phyloP scores from a whole-genome alignment of 2,888 invertebrate species.

The Chrysomela aeneicollis region DNA sequence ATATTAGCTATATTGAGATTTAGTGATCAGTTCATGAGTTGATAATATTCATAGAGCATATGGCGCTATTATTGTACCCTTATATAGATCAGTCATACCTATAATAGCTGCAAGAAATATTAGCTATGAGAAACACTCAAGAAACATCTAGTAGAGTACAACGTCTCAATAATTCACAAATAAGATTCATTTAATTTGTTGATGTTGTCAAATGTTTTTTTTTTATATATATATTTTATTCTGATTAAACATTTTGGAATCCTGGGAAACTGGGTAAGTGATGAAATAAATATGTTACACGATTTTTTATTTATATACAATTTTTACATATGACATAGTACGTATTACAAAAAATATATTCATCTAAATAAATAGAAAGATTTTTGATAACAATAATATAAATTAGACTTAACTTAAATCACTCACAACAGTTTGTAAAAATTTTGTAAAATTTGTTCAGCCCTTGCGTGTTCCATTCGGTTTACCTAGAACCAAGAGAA shows the following conservation, averaged over 20 bases:
- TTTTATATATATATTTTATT: too few species aligned
- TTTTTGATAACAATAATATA: conserved; percentile 53
- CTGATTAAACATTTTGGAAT: not conserved
- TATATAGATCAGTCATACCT: too few species aligned
- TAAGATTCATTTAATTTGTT: too few species aligned
- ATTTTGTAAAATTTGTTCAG: conserved; percentile 46
- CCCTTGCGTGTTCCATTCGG: conserved; percentile 54
- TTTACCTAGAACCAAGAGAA: conserved; percentile 54
- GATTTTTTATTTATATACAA: conserved; percentile 50
- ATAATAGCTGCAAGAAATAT: too few species aligned
- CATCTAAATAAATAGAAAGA: conserved; percentile 53
- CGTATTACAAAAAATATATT: conserved; percentile 49
- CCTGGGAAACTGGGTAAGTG: not conserved
- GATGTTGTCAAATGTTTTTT: too few species aligned
- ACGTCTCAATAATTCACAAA: too few species aligned
- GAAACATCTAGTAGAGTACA: too few species aligned
- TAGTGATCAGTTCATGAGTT: too few species aligned
- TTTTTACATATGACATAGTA: conserved; percentile 52
- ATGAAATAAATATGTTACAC: conserved; percentile 25
- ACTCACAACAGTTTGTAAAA: conserved; percentile 48
- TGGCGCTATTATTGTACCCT: too few species aligned
- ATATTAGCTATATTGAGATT: too few species aligned
- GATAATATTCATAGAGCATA: too few species aligned
- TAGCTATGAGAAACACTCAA: too few species aligned
- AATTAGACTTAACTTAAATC: conserved; percentile 52